Evolutionary conservation across 1,140 invertebrate species (phyloP).

Genomic region (Heliconius melpomene): DNA sequence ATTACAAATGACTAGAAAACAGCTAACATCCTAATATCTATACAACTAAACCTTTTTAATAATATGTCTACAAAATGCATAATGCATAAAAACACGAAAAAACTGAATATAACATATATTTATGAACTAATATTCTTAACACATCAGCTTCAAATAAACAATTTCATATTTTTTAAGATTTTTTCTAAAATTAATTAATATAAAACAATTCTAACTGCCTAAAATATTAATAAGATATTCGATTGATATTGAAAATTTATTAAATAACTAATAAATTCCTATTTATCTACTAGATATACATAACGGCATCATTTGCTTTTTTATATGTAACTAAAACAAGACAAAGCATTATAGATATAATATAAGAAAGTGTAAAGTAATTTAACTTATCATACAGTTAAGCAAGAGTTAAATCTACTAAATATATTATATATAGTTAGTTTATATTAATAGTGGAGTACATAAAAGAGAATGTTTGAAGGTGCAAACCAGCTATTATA

Average conservation of each 20-base stretch:
- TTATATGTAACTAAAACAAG: not conserved
- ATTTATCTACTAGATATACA: not conserved
- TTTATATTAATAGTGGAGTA: not conserved
- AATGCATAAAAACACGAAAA: not conserved
- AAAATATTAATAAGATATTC: not conserved
- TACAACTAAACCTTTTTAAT: not conserved
- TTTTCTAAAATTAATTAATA: not conserved
- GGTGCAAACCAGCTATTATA: not conserved
- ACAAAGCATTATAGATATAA: not conserved
- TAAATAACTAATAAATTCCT: not conserved
- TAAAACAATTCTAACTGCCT: not conserved
- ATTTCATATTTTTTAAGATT: not conserved
- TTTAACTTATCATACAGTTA: not conserved
- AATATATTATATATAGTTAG: not conserved
- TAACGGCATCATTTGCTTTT: not conserved
- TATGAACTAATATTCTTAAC: too few species aligned
- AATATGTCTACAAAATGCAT: not conserved
- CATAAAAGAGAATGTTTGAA: not conserved
- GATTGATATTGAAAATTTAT: not conserved
- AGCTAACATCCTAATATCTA: slow-evolving; percentile 8
- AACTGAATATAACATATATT: not conserved
- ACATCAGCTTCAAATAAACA: too few species aligned
- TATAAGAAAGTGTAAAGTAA: not conserved
- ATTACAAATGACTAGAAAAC: slow-evolving; percentile 53
- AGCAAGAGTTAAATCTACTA: not conserved